Percentiles rank a stretch among this genome's conserved stretches.
These are phyloP conservation scores for Tenthredo distinguenda DNA, from an alignment of 2,888 invertebrate species.

Conservation along the genomic window DNA sequence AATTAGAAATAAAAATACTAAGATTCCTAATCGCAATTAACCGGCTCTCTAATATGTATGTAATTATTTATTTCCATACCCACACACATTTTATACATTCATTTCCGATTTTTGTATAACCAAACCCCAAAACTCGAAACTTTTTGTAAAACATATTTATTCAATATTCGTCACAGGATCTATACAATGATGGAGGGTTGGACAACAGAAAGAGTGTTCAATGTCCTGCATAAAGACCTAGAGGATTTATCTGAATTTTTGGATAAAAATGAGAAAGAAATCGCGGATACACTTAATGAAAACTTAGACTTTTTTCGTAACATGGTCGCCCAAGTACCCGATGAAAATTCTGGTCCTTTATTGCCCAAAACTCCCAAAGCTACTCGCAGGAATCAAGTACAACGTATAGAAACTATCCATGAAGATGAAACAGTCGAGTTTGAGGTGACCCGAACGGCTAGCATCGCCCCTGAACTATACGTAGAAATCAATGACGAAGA, in stretches of 20 bases:
- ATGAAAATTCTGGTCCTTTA: constrained; percentile 63
- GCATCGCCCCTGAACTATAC: not conserved
- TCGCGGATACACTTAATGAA: constrained; percentile 57
- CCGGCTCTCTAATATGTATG: constrained; percentile 15
- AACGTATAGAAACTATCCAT: constrained; percentile 71
- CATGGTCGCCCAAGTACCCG: constrained; percentile 65
- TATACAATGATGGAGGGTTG: constrained; percentile 59
- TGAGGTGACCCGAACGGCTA: constrained; percentile 8
- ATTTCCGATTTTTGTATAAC: not conserved
- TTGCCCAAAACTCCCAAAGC: constrained; percentile 71
- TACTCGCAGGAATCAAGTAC: constrained; percentile 60
- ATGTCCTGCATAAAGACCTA: constrained; percentile 62
- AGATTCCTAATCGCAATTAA: not conserved
- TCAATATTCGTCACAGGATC: not conserved
- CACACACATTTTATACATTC: not conserved
- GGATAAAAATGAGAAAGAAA: constrained; percentile 56
- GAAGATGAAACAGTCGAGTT: constrained; percentile 65
- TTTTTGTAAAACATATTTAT: not conserved
- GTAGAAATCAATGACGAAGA: constrained; percentile 23
- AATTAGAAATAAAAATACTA: not conserved
- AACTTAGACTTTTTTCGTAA: constrained; percentile 58
- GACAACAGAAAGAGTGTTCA: constrained; percentile 61
- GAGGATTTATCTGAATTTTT: constrained; percentile 55
- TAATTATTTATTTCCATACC: constrained; percentile 18
- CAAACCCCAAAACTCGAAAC: not conserved